phyloP scores from a whole-genome alignment of 2,888 invertebrate genomes.

The Erynnis tages region DNA sequence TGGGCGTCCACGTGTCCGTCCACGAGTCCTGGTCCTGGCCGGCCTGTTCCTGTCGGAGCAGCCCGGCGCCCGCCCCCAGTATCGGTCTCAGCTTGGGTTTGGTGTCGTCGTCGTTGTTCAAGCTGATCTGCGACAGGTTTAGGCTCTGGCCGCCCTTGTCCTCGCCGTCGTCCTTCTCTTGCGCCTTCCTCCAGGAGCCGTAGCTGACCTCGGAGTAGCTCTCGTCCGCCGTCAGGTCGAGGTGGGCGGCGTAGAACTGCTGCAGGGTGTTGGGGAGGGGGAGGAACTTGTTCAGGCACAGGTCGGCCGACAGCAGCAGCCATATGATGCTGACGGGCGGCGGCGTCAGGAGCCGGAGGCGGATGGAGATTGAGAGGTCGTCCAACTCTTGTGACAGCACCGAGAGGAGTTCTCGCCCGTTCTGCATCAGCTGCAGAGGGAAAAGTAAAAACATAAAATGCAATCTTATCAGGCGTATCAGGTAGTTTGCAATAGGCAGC shows the following conservation, averaged over 20 bases:
- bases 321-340: conserved; percentile 68
- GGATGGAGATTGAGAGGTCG: conserved; percentile 65
- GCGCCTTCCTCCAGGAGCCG: conserved; percentile 69
- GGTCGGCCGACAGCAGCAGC: conserved; percentile 65
- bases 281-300: conserved; percentile 72
- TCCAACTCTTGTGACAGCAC: conserved; percentile 64
- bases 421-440: conserved; percentile 68
- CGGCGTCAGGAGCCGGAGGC: conserved; percentile 59
- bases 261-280: conserved; percentile 69
- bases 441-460: neutral
- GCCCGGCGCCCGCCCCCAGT: conserved; percentile 65
- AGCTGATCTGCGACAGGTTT: conserved; percentile 59
- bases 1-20: conserved; percentile 37
- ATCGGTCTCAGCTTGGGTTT: conserved; percentile 71
- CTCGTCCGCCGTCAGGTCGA: conserved; percentile 63
- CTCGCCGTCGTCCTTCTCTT: conserved; percentile 51
- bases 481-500: no score
- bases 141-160: conserved; percentile 57
- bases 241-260: conserved; percentile 71
- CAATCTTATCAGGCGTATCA: no score
- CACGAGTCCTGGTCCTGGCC: conserved; percentile 64
- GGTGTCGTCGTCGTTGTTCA: conserved; percentile 59
- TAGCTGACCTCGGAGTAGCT: conserved; percentile 68
- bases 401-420: conserved; percentile 66
- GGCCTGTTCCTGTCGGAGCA: conserved; percentile 58